phyloP scores from a whole-genome alignment of 2,888 invertebrate genomes.

The Pyrocoelia pectoralis region DNA sequence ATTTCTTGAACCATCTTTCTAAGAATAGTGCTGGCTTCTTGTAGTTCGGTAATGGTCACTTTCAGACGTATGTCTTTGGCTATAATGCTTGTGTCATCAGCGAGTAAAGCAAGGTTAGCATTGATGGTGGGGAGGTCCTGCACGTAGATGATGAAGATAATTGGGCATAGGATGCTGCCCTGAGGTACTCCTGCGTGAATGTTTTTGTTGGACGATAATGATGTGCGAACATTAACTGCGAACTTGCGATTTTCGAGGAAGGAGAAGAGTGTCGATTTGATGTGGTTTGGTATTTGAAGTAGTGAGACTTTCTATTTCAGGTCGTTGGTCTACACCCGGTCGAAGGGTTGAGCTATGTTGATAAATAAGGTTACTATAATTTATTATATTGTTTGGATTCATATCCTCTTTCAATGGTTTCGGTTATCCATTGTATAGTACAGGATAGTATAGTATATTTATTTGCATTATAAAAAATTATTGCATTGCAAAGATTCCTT shows the following conservation, averaged over 20 bases:
- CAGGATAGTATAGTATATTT: no score
- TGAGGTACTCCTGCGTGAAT: slow-evolving; percentile 11
- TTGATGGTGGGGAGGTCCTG: background rate
- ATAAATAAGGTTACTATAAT: no score
- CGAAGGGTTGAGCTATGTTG: background rate
- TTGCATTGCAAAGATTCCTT: no score
- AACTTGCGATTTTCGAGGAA: slow-evolving; percentile 4
- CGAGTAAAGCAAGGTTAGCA: slow-evolving; percentile 10
- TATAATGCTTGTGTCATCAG: background rate
- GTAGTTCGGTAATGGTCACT: background rate
- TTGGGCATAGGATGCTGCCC: slow-evolving; percentile 2
- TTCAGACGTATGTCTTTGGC: background rate
- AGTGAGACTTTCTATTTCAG: slow-evolving; percentile 5
- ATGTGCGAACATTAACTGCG: slow-evolving; percentile 11
- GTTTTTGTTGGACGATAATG: background rate
- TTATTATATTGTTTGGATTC: no score
- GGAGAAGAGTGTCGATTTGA: background rate
- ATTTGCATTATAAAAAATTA: no score
- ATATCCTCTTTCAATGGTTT: no score
- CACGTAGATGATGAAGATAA: background rate
- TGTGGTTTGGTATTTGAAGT: background rate
- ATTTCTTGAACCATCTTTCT: no score
- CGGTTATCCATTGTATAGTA: no score
- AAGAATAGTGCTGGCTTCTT: background rate
- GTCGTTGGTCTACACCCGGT: background rate